These are phyloP conservation scores for Hipparchia semele DNA, from an alignment of 2,888 invertebrate species.

Conservation along the genomic window DNA sequence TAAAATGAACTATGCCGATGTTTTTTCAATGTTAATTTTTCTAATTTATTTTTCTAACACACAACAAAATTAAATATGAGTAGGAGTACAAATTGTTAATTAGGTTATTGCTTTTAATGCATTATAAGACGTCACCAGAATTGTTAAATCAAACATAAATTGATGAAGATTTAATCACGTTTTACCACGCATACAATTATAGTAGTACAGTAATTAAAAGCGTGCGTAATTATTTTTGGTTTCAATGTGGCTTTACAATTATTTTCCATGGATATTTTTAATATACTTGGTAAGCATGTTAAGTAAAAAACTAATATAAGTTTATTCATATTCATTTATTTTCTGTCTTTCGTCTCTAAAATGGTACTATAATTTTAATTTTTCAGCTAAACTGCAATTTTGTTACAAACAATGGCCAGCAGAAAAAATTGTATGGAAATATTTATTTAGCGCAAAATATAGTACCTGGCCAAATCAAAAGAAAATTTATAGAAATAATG, in stretches of 20 bases:
- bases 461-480: background rate
- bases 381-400: background rate
- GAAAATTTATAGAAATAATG: conserved; percentile 3
- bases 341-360: too few species aligned
- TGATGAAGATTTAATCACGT: background rate
- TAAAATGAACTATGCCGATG: too few species aligned
- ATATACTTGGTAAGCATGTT: conserved; percentile 19
- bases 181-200: background rate
- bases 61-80: too few species aligned
- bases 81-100: background rate
- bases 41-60: too few species aligned
- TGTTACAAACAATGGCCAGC: background rate
- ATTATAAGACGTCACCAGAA: background rate
- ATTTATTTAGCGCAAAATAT: background rate
- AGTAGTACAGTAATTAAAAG: background rate
- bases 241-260: conserved; percentile 24
- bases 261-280: conserved; percentile 9
- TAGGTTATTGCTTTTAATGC: background rate
- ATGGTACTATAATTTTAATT: background rate
- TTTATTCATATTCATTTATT: background rate
- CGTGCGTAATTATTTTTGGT: background rate
- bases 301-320: background rate
- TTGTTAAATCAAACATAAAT: conserved; percentile 4
- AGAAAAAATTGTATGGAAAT: background rate
- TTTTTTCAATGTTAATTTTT: too few species aligned